Evolutionary conservation across 2,113 vertebrate species (phyloP).

Genomic region (Acanthisitta chloris): DNA sequence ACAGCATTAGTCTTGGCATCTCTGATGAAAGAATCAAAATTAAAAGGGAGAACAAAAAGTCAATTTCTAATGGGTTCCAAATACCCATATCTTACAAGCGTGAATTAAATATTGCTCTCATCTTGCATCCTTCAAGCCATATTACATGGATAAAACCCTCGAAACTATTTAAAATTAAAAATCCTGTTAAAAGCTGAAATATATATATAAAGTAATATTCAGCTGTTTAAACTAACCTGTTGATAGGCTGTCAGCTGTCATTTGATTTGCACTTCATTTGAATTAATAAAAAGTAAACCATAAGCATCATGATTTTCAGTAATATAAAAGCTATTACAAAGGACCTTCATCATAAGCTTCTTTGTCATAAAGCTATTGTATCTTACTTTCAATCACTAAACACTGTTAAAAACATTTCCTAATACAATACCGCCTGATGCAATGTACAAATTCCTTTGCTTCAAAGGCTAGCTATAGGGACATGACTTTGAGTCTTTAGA

Average conservation of each 20-base stretch:
- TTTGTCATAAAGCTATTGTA: constrained; percentile 61
- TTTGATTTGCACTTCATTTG: constrained; percentile 65
- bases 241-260: constrained; percentile 54
- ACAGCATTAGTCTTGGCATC: constrained; percentile 66
- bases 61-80: constrained; percentile 56
- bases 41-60: constrained; percentile 63
- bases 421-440: not conserved
- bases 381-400: constrained; percentile 68
- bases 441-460: constrained; percentile 49
- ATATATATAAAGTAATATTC: constrained; percentile 48
- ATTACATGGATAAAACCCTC: not conserved
- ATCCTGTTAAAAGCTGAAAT: constrained; percentile 56
- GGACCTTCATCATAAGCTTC: constrained; percentile 57
- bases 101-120: constrained; percentile 64
- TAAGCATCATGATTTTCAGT: constrained; percentile 58
- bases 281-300: constrained; percentile 64
- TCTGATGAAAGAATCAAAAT: constrained; percentile 61
- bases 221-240: constrained; percentile 60
- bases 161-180: constrained; percentile 45
- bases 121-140: constrained; percentile 36
- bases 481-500: not conserved
- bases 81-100: constrained; percentile 44
- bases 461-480: not conserved
- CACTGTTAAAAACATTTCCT: constrained; percentile 55
- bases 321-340: constrained; percentile 59